Evolutionary conservation across 2,888 invertebrate species (phyloP).

Genomic region (Agrilus cyanescens): DNA sequence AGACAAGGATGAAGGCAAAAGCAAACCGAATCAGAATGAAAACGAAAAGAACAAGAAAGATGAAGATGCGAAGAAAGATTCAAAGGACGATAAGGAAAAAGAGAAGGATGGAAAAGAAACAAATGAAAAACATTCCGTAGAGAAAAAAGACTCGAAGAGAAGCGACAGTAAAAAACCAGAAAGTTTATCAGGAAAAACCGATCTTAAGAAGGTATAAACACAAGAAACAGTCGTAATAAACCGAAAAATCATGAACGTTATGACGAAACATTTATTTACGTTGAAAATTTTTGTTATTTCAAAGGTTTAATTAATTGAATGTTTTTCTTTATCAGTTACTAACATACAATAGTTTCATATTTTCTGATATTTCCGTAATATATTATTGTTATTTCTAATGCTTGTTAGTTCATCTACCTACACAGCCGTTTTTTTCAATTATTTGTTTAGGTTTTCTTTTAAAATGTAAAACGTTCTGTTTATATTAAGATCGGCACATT

Average conservation of each 20-base stretch:
- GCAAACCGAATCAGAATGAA: constrained; percentile 8
- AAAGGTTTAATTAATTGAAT: neutral
- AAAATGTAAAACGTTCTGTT: too few species aligned
- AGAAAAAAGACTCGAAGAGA: constrained; percentile 7
- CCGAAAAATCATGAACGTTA: constrained; percentile 1
- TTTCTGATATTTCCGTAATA: too few species aligned
- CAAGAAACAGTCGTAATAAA: constrained; percentile 9
- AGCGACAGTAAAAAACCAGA: constrained; percentile 10
- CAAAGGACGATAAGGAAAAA: constrained; percentile 12
- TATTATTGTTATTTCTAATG: too few species aligned
- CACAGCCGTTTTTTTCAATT: too few species aligned
- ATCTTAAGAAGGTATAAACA: constrained; percentile 12
- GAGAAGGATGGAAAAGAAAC: constrained; percentile 13
- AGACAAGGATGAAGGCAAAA: too few species aligned
- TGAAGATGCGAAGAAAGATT: constrained; percentile 17
- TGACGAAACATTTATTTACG: neutral
- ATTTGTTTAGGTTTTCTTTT: too few species aligned
- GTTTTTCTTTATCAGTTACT: neutral
- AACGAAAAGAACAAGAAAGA: constrained; percentile 14
- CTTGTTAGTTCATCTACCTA: too few species aligned
- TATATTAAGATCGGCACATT: too few species aligned
- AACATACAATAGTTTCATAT: too few species aligned
- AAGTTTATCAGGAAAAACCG: constrained; percentile 6
- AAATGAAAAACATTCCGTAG: constrained; percentile 12
- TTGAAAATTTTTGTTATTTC: neutral